Evolutionary conservation across 2,797 vertebrate genomes (phyloP).

Genomic region (Vireo griseus): DNA sequence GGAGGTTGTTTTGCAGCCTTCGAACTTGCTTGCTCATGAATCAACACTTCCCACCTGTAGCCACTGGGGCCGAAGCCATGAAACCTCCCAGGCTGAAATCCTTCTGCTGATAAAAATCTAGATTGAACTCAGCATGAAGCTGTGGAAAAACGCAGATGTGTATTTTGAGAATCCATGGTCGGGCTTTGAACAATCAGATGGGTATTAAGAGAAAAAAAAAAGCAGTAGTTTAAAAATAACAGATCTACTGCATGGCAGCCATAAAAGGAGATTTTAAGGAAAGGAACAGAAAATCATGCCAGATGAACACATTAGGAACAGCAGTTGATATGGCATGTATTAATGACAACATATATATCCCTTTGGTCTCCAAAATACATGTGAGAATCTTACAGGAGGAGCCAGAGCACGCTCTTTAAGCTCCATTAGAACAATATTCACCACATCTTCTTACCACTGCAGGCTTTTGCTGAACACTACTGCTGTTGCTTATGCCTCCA

Average conservation of each 20-base stretch:
- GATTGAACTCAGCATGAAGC: neutral
- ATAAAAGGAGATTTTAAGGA: conserved; percentile 61
- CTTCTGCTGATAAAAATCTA: conserved; percentile 26
- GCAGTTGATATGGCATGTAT: neutral
- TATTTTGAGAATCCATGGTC: conserved; percentile 43
- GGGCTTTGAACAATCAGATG: conserved; percentile 50
- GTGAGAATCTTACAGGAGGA: neutral
- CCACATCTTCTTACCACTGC: neutral
- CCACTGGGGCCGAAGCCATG: neutral
- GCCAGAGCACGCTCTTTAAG: neutral
- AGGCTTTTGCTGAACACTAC: neutral
- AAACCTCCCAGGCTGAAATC: conserved; percentile 33
- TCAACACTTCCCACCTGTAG: conserved; percentile 50
- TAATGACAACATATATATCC: conserved; percentile 14
- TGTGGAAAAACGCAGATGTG: conserved; percentile 21
- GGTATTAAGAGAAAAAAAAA: conserved; percentile 44
- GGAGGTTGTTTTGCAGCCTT: conserved; percentile 27
- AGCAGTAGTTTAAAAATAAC: conserved; percentile 54
- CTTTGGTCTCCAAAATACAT: neutral
- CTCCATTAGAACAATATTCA: neutral
- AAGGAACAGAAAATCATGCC: conserved; percentile 42
- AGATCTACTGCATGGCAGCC: conserved; percentile 34
- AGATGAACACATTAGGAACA: neutral
- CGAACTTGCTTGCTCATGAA: neutral
- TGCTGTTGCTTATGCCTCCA: neutral